phyloP scores from a whole-genome alignment of 2,888 invertebrate species.

The Folsomia manolachei region DNA sequence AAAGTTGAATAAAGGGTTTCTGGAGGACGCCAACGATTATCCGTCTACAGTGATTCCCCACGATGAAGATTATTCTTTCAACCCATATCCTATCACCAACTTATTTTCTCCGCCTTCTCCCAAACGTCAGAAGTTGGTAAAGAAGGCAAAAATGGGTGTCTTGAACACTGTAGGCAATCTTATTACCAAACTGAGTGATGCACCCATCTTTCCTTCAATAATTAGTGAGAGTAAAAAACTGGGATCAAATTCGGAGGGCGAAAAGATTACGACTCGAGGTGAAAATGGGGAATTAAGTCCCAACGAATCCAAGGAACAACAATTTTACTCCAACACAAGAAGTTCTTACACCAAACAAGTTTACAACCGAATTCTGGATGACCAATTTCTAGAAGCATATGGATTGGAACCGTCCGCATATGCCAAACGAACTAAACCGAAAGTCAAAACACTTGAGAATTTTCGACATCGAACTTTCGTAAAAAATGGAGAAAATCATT shows the following conservation, averaged over 20 bases:
- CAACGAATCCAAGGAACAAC: neutral
- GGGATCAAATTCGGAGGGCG: neutral
- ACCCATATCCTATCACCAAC: no score
- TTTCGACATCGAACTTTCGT: neutral
- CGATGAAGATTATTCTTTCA: no score
- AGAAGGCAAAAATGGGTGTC: neutral
- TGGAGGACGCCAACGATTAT: neutral
- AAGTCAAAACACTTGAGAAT: neutral
- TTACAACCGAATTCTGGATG: no score
- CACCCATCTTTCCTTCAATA: neutral
- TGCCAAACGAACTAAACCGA: neutral
- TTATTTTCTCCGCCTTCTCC: neutral
- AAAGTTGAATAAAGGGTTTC: neutral
- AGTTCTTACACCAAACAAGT: no score
- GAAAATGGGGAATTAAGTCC: neutral
- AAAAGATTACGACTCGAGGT: neutral
- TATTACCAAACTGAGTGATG: neutral
- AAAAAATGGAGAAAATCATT: neutral
- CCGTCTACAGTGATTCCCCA: neutral
- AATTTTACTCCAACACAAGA: neutral
- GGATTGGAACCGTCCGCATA: neutral
- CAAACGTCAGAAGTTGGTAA: neutral
- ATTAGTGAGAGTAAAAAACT: neutral
- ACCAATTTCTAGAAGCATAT: neutral
- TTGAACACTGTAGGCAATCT: neutral